Conservation (phyloP, 2,113 vertebrate species). For the Ptilonorhynchus violaceus region DNA sequence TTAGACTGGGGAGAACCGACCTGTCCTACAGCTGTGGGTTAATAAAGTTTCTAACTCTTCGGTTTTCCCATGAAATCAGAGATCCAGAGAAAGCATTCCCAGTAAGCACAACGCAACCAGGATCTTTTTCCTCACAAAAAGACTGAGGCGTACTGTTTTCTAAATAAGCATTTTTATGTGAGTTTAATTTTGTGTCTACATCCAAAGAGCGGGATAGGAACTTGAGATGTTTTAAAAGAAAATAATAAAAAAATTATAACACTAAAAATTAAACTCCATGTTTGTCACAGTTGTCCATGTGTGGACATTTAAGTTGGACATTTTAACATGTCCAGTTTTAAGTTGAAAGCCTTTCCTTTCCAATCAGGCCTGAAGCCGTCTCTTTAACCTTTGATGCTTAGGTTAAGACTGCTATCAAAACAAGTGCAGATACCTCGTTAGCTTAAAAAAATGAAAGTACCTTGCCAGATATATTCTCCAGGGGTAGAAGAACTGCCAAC, state of each 20-base stretch:
- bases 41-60: background rate
- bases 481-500: background rate
- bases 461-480: background rate
- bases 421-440: background rate
- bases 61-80: background rate
- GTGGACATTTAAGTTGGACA: too few species aligned
- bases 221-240: background rate
- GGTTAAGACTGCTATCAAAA: background rate
- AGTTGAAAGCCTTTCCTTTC: background rate
- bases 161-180: background rate
- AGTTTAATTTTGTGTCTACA: background rate
- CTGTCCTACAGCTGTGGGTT: background rate
- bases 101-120: background rate
- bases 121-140: background rate
- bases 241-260: background rate
- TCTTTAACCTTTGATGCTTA: background rate
- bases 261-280: background rate
- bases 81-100: background rate
- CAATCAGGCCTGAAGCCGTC: background rate
- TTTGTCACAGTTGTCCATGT: too few species aligned
- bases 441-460: background rate
- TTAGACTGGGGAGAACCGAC: background rate
- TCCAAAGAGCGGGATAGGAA: background rate
- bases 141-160: background rate
- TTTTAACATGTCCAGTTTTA: background rate